Base-by-base conservation (phyloP, 2,888 invertebrate species). In the Agrenia bidenticulata region DNA sequence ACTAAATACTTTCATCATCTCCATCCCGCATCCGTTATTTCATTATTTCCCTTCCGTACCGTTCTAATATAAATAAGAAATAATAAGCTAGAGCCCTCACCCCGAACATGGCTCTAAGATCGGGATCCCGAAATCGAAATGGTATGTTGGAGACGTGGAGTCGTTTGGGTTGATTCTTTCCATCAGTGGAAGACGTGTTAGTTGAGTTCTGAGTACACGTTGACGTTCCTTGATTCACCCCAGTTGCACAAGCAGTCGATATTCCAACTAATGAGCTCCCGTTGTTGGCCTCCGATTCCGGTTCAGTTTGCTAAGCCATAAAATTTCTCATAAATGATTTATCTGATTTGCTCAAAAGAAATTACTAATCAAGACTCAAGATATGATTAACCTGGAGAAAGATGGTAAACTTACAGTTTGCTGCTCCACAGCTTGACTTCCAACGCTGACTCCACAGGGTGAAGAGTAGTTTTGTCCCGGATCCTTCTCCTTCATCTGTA, bases 101-200 rank as follows among this genome's bases (percentile, higher is more conserved):
- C 86, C 95, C 96, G 83, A 98, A 95, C 90, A 98, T 94, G 78
- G 94, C 92, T 82, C 96, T 88, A 77, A 99, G 87, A 83, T 99
- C 98, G 73, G 96, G 96, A 85, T 99, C 98, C 84, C 98, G 88
- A 85, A 97, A 99, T 81, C 98, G 87, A 86, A 99, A 99, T 79
- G 99, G 99, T 85, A 99, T 99, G 86, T 99, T 99, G 80, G 96
- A 97, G 80, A 99, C 97, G 83, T 99, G 98, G 78, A 99, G 87
- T 80, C 99, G 86, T 82, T 99, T 97, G 77, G 92, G 83, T 77
- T 71, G 71, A 67, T 83, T 83, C 83, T 83, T 73, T 56, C 66
- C 70, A 24, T 62, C 55, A 1, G 54, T 53, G 63, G 70, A 68
- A 64, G 73, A 71, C 63, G 55, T 15, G 51, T 73, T 73, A 41